Evolutionary conservation across 2,113 vertebrate genomes (phyloP).

Genomic region (Crotophaga sulcirostris): DNA sequence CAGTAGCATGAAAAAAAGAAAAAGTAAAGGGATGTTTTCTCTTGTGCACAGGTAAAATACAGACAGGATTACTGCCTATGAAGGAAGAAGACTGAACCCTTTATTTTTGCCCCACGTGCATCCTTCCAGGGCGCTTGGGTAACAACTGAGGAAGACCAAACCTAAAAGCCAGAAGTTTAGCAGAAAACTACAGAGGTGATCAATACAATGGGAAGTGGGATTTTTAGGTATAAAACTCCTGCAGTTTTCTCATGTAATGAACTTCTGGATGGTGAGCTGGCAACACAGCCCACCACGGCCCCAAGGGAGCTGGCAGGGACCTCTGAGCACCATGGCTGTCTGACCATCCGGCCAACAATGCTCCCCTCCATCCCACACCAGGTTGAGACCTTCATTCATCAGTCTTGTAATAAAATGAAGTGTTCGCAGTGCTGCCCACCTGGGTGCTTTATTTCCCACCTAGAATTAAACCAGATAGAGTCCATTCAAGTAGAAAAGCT

Average conservation of each 20-base stretch:
- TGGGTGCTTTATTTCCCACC: not conserved
- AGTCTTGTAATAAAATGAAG: not conserved
- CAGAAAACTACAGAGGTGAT: not conserved
- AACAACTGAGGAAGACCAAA: not conserved
- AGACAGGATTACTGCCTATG: not conserved
- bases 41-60: not conserved
- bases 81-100: not conserved
- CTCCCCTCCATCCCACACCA: not conserved
- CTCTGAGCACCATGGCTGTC: not conserved
- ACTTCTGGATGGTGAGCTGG: not conserved
- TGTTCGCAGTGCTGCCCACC: not conserved
- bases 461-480: not conserved
- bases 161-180: not conserved
- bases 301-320: not conserved
- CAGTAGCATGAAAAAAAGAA: not conserved
- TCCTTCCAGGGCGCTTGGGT: not conserved
- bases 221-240: not conserved
- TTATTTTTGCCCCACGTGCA: not conserved
- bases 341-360: not conserved
- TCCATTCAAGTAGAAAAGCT: not conserved
- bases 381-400: not conserved
- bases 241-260: not conserved
- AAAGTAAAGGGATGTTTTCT: not conserved
- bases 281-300: rapidly evolving
- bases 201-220: not conserved